Evolutionary conservation across 37 sponge, comb jelly and placozoan species (phyloP).

Genomic region (Chondrosia reniformis): DNA sequence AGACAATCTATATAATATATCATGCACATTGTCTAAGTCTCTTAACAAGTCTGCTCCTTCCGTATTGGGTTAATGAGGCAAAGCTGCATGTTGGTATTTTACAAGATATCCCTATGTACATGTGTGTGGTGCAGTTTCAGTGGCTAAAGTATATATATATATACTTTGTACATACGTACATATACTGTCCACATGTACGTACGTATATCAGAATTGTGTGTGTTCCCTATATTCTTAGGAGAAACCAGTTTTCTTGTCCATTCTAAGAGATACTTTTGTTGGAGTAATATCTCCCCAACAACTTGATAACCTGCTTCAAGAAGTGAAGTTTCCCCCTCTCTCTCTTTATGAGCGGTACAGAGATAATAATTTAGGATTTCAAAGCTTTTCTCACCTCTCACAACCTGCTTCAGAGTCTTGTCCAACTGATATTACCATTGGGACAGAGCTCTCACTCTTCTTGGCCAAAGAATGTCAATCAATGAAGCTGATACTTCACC

Average conservation of each 20-base stretch:
- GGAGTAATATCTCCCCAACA: constrained; percentile 27
- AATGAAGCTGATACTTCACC: not conserved
- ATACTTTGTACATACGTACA: not conserved
- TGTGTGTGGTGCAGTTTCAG: not conserved
- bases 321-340: not conserved
- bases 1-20: too few relatives aligned
- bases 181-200: not conserved
- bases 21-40: too few relatives aligned
- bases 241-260: constrained; percentile 50
- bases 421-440: too few relatives aligned
- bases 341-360: not conserved
- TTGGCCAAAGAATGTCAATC: not conserved
- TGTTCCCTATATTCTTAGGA: constrained; percentile 33
- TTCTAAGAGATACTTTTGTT: constrained; percentile 62
- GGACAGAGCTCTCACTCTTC: too few relatives aligned
- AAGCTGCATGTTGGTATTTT: not conserved
- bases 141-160: not conserved
- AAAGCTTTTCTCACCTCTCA: not conserved
- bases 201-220: not conserved
- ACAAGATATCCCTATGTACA: not conserved
- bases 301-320: constrained; percentile 1
- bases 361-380: not conserved
- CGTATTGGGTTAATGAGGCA: not conserved
- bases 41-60: too few relatives aligned
- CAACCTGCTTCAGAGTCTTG: too few relatives aligned